Percentiles rank a stretch among this genome's conserved stretches.
Conservation (phyloP, 2,797 vertebrate genomes). For the Pantherophis vulpinus region DNA sequence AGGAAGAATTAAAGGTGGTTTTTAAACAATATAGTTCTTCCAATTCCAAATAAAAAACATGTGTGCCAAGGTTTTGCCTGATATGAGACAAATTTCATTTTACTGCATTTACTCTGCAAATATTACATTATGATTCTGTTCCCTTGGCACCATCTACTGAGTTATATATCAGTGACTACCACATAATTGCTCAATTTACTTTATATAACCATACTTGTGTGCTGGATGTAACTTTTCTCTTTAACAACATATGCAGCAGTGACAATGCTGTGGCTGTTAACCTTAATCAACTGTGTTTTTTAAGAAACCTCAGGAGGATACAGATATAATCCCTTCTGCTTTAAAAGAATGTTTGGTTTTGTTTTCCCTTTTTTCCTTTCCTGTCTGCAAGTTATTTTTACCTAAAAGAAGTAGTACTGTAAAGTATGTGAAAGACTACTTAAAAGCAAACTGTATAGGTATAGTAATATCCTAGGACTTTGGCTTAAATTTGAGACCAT, state of each 20-base stretch:
- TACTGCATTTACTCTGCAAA: conserved; percentile 40
- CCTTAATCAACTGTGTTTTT: conserved; percentile 46
- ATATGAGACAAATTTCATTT: conserved; percentile 56
- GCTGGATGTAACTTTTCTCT: conserved; percentile 59
- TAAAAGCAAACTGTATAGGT: conserved; percentile 57
- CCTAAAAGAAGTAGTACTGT: conserved; percentile 54
- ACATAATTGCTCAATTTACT: conserved; percentile 66
- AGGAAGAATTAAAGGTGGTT: neutral
- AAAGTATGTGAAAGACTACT: conserved; percentile 67
- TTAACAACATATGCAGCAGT: conserved; percentile 27
- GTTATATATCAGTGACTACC: conserved; percentile 68
- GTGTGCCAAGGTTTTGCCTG: conserved; percentile 50
- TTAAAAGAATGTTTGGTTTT: conserved; percentile 57
- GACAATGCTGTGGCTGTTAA: conserved; percentile 51
- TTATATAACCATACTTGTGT: conserved; percentile 68
- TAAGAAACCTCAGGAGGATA: conserved; percentile 49
- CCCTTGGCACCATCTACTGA: conserved; percentile 46
- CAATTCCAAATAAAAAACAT: conserved; percentile 1
- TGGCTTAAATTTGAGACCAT: conserved; percentile 32
- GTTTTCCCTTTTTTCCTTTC: conserved; percentile 60
- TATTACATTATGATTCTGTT: conserved; percentile 64
- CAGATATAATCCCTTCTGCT: conserved; percentile 51
- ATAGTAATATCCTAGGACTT: conserved; percentile 54
- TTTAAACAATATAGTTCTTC: neutral
- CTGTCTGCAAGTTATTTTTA: conserved; percentile 58